These are phyloP conservation scores for Drosophila seguyi DNA, from an alignment of 1,140 invertebrate genomes.

Conservation along the genomic window DNA sequence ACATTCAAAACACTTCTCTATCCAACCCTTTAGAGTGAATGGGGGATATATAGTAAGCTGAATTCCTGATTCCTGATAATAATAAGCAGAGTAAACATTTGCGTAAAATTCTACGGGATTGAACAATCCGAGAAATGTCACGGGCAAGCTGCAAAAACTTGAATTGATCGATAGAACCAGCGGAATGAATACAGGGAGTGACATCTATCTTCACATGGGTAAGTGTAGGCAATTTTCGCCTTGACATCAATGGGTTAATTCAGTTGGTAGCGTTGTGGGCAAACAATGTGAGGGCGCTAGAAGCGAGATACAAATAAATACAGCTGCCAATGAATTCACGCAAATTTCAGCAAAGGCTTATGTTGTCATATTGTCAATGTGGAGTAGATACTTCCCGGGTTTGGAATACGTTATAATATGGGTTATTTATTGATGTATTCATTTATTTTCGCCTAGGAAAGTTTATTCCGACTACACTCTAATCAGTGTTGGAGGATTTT, in stretches of 20 bases:
- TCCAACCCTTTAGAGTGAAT: conserved; percentile 35
- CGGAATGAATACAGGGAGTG: conserved; percentile 1
- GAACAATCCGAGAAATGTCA: conserved; percentile 43
- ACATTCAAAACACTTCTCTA: conserved; percentile 23
- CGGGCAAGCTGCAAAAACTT: conserved; percentile 71
- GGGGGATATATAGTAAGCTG: background rate
- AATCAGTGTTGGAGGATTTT: background rate
- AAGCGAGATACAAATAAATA: conserved; percentile 55
- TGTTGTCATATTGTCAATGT: background rate
- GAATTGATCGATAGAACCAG: conserved; percentile 51
- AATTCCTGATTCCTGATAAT: background rate
- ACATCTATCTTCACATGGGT: conserved; percentile 21
- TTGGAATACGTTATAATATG: no score
- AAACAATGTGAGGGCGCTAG: conserved; percentile 54
- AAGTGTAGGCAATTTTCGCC: conserved; percentile 41
- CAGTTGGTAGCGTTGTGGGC: conserved; percentile 26
- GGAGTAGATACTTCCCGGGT: background rate
- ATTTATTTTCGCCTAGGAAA: no score
- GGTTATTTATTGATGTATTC: background rate
- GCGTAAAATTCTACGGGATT: conserved; percentile 57
- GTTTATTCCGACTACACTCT: background rate
- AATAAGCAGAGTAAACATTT: conserved; percentile 49
- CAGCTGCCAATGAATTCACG: conserved; percentile 54
- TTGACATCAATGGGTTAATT: conserved; percentile 55
- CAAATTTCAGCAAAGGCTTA: background rate